Evolutionary conservation across 2,113 vertebrate species (phyloP).

Genomic region (Origma solitaria): DNA sequence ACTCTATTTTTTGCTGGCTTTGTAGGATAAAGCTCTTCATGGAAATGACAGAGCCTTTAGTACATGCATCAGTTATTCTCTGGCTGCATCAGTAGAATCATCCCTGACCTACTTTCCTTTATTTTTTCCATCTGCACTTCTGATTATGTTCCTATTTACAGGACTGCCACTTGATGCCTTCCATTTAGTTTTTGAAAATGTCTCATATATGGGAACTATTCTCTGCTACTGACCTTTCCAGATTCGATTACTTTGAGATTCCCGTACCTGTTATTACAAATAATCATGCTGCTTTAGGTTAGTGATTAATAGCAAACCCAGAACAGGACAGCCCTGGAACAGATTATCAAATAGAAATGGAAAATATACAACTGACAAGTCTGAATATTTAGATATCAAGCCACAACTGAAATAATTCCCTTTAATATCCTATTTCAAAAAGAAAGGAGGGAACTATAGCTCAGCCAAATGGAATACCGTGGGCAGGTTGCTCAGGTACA

Average conservation of each 20-base stretch:
- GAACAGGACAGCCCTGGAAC: not conserved
- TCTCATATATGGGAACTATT: not conserved
- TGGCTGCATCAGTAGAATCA: not conserved
- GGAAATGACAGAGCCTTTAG: not conserved
- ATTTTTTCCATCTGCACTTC: not conserved
- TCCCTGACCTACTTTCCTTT: not conserved
- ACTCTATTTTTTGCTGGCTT: not conserved
- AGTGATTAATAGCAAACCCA: not conserved
- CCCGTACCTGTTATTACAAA: not conserved
- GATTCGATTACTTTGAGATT: not conserved
- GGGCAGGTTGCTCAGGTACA: not conserved
- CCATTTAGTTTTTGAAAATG: not conserved
- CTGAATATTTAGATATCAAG: not conserved
- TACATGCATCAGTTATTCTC: not conserved
- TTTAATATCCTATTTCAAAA: not conserved
- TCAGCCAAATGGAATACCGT: not conserved
- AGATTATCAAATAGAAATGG: not conserved
- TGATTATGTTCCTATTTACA: constrained; percentile 2
- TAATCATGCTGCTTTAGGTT: not conserved
- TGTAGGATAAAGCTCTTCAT: not conserved
- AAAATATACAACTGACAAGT: not conserved
- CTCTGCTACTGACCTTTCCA: not conserved
- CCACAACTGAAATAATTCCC: not conserved
- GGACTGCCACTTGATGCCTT: not conserved
- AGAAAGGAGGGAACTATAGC: not conserved